phyloP scores from a whole-genome alignment of 2,113 vertebrate species.

The Gambusia affinis region DNA sequence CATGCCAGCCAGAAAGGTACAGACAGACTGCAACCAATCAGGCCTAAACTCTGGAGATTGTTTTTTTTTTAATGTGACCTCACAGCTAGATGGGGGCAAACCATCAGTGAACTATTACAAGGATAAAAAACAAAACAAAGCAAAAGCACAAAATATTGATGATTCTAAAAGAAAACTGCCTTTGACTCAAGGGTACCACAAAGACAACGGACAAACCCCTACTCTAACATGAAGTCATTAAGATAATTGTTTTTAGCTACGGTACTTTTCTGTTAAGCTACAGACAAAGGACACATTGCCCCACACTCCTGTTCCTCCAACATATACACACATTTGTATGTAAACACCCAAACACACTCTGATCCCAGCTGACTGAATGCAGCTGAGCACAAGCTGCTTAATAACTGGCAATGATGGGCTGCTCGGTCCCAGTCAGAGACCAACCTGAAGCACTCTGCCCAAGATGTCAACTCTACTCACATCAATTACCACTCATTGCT shows the following conservation, averaged over 20 bases:
- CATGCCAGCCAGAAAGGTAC: conserved; percentile 50
- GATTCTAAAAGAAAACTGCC: not conserved
- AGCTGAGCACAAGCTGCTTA: conserved; percentile 75
- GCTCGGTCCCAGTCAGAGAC: conserved; percentile 76
- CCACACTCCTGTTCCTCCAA: conserved; percentile 12
- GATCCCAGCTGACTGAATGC: conserved; percentile 67
- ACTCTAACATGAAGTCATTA: conserved; percentile 23
- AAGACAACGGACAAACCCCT: not conserved
- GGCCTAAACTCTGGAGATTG: conserved; percentile 39
- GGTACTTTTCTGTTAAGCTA: conserved; percentile 3
- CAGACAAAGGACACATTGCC: conserved; percentile 13
- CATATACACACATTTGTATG: conserved; percentile 60
- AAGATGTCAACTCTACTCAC: conserved; percentile 78
- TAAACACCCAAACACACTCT: conserved; percentile 66
- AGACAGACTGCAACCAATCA: conserved; percentile 49
- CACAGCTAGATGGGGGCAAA: conserved; percentile 17
- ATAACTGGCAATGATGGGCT: conserved; percentile 82
- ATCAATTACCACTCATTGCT: conserved; percentile 75
- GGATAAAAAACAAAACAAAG: conserved; percentile 7
- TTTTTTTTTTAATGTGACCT: conserved; percentile 36
- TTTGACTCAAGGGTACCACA: conserved; percentile 10
- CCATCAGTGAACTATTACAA: conserved; percentile 23
- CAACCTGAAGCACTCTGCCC: conserved; percentile 78
- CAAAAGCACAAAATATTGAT: conserved; percentile 27
- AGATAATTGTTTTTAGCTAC: conserved; percentile 11